A percentile compares a stretch with the other conserved stretches of the same genome.
Conservation (phyloP, 2,113 vertebrate species). For the Glaucidium brasilianum region DNA sequence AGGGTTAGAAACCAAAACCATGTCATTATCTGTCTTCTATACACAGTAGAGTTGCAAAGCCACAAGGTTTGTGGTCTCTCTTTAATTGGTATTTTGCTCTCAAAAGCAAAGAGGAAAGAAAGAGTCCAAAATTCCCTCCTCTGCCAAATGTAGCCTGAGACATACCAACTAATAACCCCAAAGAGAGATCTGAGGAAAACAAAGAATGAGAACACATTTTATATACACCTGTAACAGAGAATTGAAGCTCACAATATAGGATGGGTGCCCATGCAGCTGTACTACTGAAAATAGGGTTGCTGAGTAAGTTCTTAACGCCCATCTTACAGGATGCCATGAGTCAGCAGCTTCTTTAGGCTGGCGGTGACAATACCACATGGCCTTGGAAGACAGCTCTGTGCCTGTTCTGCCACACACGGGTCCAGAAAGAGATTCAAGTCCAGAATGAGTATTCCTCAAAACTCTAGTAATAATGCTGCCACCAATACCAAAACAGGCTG, state of each 20-base stretch:
- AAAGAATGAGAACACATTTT: not conserved
- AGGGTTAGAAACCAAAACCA: not conserved
- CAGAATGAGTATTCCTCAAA: not conserved
- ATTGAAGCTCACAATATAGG: not conserved
- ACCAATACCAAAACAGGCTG: not conserved
- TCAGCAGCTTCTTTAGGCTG: not conserved
- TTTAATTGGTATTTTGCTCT: not conserved
- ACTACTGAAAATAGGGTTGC: not conserved
- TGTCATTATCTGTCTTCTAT: not conserved
- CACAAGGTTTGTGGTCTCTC: not conserved
- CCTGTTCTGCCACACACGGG: not conserved
- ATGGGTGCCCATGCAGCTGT: not conserved
- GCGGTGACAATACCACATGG: accelerated
- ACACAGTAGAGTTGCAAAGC: not conserved
- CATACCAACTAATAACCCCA: not conserved
- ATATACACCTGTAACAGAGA: not conserved
- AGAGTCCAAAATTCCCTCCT: not conserved
- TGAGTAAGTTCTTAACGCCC: not conserved
- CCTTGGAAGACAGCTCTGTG: not conserved
- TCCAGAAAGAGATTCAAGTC: not conserved
- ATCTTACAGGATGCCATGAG: not conserved
- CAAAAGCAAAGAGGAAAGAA: not conserved
- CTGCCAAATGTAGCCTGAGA: not conserved
- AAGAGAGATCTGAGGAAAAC: not conserved
- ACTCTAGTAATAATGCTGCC: not conserved